A percentile compares a stretch with the other conserved stretches of the same genome.
Evolutionary conservation across 1,140 invertebrate species (phyloP).

Genomic region (Gryllus bimaculatus): DNA sequence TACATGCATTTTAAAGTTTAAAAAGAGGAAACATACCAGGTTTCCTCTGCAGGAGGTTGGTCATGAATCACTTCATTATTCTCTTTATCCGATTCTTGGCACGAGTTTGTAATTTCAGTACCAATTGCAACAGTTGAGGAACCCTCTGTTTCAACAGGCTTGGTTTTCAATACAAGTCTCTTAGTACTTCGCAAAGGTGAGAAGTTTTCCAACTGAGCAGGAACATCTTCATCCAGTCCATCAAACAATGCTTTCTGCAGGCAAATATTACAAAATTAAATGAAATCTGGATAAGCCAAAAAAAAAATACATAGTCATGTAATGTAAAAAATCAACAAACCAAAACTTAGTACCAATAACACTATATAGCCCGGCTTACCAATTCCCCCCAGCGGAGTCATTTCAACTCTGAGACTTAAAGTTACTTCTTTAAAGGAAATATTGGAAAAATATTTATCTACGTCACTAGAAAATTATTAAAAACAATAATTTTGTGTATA

Average conservation of each 20-base stretch:
- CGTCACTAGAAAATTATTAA: too few relatives aligned
- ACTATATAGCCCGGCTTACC: too few relatives aligned
- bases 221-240: slow-evolving; percentile 21
- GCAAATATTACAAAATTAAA: not conserved
- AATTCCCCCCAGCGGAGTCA: too few relatives aligned
- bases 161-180: slow-evolving; percentile 18
- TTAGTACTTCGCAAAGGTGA: slow-evolving; percentile 12
- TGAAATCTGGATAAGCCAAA: too few relatives aligned
- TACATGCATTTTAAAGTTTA: too few relatives aligned
- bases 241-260: slow-evolving; percentile 24
- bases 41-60: not conserved
- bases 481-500: too few relatives aligned
- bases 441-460: too few relatives aligned
- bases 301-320: not conserved
- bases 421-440: too few relatives aligned
- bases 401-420: too few relatives aligned
- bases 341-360: too few relatives aligned
- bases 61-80: slow-evolving; percentile 8
- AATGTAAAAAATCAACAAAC: too few relatives aligned
- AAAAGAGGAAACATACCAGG: not conserved
- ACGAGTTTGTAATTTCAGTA: not conserved
- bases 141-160: not conserved
- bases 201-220: slow-evolving; percentile 14
- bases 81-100: slow-evolving; percentile 1
- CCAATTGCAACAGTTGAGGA: not conserved